Conservation (phyloP, 2,797 vertebrate species). For the Odontamblyopus lacepedii region DNA sequence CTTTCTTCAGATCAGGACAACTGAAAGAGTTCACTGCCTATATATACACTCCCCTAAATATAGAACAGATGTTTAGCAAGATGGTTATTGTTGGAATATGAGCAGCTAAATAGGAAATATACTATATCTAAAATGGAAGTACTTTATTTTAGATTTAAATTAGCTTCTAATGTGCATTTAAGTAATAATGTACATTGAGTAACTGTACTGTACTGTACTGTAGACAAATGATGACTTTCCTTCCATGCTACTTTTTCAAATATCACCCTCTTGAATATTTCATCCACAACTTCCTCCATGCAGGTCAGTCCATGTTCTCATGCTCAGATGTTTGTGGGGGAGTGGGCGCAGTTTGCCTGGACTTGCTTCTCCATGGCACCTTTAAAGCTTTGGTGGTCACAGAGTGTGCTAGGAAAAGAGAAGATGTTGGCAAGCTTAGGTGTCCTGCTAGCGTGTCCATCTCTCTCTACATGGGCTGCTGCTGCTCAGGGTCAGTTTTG, state of each 20-base stretch:
- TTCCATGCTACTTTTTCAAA: constrained; percentile 34
- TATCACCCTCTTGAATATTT: constrained; percentile 44
- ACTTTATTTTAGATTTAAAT: not conserved
- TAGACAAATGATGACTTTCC: not conserved
- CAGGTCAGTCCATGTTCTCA: constrained; percentile 46
- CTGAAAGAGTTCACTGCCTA: not conserved
- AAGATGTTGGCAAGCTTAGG: constrained; percentile 56
- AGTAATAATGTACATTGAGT: not conserved
- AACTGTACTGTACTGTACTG: not conserved
- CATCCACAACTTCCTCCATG: constrained; percentile 48
- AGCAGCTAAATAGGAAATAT: not conserved
- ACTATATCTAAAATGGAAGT: too few relatives aligned
- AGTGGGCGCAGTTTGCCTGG: constrained; percentile 46
- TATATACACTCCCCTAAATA: not conserved
- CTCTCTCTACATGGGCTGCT: constrained; percentile 62
- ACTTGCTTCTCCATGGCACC: constrained; percentile 55
- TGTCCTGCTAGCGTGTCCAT: constrained; percentile 68
- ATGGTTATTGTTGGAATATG: not conserved
- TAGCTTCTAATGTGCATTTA: not conserved
- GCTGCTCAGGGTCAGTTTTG: constrained; percentile 63
- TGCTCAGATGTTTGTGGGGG: constrained; percentile 39
- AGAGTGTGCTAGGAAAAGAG: constrained; percentile 57
- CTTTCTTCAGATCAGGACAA: constrained; percentile 6
- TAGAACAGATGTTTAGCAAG: not conserved
- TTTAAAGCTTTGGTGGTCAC: constrained; percentile 57